Evolutionary conservation across 2,888 invertebrate species (phyloP).

Genomic region (Gnatocerus cornutus): DNA sequence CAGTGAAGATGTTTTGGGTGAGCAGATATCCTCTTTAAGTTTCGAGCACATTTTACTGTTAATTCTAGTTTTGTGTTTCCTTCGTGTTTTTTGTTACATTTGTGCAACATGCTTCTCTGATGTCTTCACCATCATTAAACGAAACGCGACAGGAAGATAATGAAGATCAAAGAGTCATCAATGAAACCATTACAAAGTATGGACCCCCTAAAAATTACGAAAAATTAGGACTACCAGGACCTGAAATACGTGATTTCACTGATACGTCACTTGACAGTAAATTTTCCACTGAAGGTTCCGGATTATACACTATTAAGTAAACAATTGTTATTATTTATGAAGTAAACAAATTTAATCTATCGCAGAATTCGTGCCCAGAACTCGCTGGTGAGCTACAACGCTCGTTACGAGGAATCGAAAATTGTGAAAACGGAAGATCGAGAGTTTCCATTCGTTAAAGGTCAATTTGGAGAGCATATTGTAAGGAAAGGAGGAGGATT

Average conservation of each 20-base stretch:
- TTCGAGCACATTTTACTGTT: too few species aligned
- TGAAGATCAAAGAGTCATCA: slow-evolving; percentile 4
- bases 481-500: background rate
- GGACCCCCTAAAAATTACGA: slow-evolving; percentile 7
- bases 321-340: background rate
- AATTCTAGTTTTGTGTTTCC: too few species aligned
- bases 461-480: slow-evolving; percentile 19
- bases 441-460: slow-evolving; percentile 5
- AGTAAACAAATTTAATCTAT: background rate
- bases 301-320: slow-evolving; percentile 6
- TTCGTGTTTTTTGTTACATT: too few species aligned
- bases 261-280: slow-evolving; percentile 1
- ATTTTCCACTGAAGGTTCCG: background rate
- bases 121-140: too few species aligned
- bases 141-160: too few species aligned
- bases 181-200: slow-evolving; percentile 18
- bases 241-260: slow-evolving; percentile 12
- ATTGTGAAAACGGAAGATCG: background rate
- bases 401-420: slow-evolving; percentile 14
- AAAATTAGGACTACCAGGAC: slow-evolving; percentile 10
- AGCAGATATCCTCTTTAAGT: too few species aligned
- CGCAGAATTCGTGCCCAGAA: slow-evolving; percentile 11
- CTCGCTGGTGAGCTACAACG: slow-evolving; percentile 23
- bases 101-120: too few species aligned
- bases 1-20: too few species aligned